phyloP scores from a whole-genome alignment of 2,113 vertebrate species.

The Lutjanus erythropterus region DNA sequence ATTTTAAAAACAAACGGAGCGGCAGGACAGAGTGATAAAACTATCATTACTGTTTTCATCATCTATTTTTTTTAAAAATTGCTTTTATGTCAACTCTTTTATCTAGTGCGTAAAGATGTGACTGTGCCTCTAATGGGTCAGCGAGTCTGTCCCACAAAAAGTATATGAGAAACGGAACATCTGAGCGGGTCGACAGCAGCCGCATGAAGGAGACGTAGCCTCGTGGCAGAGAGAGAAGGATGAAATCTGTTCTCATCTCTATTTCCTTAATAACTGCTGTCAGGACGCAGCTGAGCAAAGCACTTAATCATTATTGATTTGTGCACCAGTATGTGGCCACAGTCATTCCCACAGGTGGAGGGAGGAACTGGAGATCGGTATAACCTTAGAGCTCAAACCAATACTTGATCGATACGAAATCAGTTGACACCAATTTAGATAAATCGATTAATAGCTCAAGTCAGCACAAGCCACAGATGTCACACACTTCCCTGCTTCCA shows the following conservation, averaged over 20 bases:
- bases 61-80: slow-evolving; percentile 52
- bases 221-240: slow-evolving; percentile 2
- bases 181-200: not conserved
- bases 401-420: not conserved
- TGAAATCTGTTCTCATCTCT: not conserved
- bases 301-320: slow-evolving; percentile 30
- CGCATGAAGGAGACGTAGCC: not conserved
- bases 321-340: not conserved
- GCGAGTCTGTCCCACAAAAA: slow-evolving; percentile 20
- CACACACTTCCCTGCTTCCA: not conserved
- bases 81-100: slow-evolving; percentile 66
- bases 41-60: slow-evolving; percentile 56
- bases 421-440: not conserved
- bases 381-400: not conserved
- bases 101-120: slow-evolving; percentile 39
- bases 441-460: not conserved
- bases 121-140: slow-evolving; percentile 45
- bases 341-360: not conserved
- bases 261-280: slow-evolving; percentile 16
- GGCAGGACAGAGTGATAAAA: slow-evolving; percentile 63
- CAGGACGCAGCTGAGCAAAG: slow-evolving; percentile 17
- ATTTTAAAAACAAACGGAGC: slow-evolving; percentile 54
- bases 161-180: slow-evolving; percentile 10
- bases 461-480: not conserved
- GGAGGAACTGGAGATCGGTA: not conserved